Base-by-base conservation (phyloP, 2,888 invertebrate species). In the Keiferia lycopersicella region DNA sequence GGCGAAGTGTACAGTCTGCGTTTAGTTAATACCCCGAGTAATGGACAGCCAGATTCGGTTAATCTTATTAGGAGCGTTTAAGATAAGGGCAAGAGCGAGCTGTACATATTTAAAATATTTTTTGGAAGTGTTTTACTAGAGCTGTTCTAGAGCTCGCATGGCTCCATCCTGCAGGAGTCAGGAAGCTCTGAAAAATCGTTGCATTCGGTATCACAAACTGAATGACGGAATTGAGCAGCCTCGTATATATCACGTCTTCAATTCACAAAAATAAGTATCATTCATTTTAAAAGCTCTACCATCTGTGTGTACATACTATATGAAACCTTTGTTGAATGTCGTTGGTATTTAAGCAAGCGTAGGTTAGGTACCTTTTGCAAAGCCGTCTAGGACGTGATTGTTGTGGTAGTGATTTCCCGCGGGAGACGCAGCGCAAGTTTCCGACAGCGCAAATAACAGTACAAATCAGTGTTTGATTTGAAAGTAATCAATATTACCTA, bases 71-170 rank as follows among this genome's bases (percentile, higher is more conserved):
- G 88, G 85, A 83, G 86, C 85, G 86, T 82, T 85, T 88, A 88
- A 89, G 91, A 91, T 91, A 89, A 91, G n/a, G n/a, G n/a, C n/a
- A n/a, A n/a, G n/a, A n/a, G n/a, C n/a, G n/a, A n/a, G n/a, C n/a
- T n/a, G n/a, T n/a, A n/a, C n/a, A n/a, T n/a, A n/a, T n/a, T n/a
- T 88, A 91, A 91, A 91, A 83, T 84, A 90, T 91, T 91, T 91
- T 91, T 88, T 83, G 88, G 80, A 89, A 85, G 85, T 86, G 82
- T 84, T 87, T 86, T 83, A 87, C 85, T 87, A 82, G 84, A 83
- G 87, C 84, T 87, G 87, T 86, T 81, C 88, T 88, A 80, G 87
- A 87, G 88, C 88, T 88, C 81, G 80, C 80, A 88, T 89, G 89
- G 87, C 86, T 83, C 84, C 82, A 80, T 88, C 89, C 88, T 85